A percentile compares a stretch with the other conserved stretches of the same genome.
phyloP scores from a whole-genome alignment of 2,888 invertebrate genomes.

The Cynaeus angustus region DNA sequence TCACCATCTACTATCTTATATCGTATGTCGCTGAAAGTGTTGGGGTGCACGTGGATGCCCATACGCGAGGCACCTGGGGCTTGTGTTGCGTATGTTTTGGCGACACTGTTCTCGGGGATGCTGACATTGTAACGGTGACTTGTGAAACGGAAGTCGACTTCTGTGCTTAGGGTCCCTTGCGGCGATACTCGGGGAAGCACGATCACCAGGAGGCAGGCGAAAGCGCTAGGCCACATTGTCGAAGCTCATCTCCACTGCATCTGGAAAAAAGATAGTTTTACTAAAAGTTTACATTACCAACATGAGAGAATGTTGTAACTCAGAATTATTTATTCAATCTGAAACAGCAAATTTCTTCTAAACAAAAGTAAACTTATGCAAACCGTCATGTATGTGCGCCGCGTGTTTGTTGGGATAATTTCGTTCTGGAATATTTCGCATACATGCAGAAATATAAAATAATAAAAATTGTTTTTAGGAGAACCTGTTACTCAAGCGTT shows the following conservation, averaged over 20 bases:
- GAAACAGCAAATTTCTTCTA: slow-evolving; percentile 13
- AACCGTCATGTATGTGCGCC: slow-evolving; percentile 7
- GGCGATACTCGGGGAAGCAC: slow-evolving; percentile 61
- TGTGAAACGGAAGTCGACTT: slow-evolving; percentile 80
- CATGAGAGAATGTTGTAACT: neutral
- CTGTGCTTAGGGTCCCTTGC: slow-evolving; percentile 60
- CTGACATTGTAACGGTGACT: slow-evolving; percentile 87
- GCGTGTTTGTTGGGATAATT: slow-evolving; percentile 24
- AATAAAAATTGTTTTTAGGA: slow-evolving; percentile 53
- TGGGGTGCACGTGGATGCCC: slow-evolving; percentile 79
- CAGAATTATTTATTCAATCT: slow-evolving; percentile 14
- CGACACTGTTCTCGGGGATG: slow-evolving; percentile 93
- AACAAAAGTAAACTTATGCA: slow-evolving; percentile 10
- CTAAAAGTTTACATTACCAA: no score
- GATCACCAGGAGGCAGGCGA: slow-evolving; percentile 68
- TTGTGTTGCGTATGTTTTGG: slow-evolving; percentile 88
- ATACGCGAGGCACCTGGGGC: slow-evolving; percentile 83
- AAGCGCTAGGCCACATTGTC: slow-evolving; percentile 67
- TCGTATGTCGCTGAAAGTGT: slow-evolving; percentile 76
- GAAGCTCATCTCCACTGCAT: slow-evolving; percentile 68
- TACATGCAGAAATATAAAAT: slow-evolving; percentile 37
- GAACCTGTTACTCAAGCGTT: slow-evolving; percentile 58
- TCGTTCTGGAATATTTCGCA: slow-evolving; percentile 2
- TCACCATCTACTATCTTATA: slow-evolving; percentile 93
- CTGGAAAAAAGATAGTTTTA: slow-evolving; percentile 59